Evolutionary conservation across 2,888 invertebrate genomes (phyloP).

Genomic region (Uropetala carovei): DNA sequence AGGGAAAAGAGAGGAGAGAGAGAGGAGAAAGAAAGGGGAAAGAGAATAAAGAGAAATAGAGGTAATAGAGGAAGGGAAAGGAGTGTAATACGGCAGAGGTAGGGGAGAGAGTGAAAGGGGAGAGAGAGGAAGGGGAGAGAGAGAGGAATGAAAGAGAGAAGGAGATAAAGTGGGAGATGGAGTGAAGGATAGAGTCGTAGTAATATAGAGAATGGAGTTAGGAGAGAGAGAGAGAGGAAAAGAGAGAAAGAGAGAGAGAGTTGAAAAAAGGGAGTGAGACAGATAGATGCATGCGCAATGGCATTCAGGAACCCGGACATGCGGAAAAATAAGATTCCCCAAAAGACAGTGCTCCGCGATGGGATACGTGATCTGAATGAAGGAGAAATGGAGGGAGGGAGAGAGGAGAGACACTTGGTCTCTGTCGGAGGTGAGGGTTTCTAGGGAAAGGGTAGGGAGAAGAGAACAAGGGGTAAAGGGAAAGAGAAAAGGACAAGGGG

Average conservation of each 20-base stretch:
- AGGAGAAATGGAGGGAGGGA: not conserved
- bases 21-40: not conserved
- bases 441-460: not conserved
- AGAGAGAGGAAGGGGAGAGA: not conserved
- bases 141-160: not conserved
- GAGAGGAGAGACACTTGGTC: not conserved
- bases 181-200: not conserved
- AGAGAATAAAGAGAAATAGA: too few species aligned
- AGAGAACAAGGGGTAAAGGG: not conserved
- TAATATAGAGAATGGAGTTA: not conserved
- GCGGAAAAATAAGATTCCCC: conserved; percentile 63
- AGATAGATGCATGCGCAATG: conserved; percentile 54
- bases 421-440: not conserved
- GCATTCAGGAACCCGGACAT: conserved; percentile 56
- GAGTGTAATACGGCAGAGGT: too few species aligned
- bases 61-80: too few species aligned
- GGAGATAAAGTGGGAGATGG: not conserved
- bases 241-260: not conserved
- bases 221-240: not conserved
- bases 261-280: not conserved
- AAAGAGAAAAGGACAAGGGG: not conserved
- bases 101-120: not conserved
- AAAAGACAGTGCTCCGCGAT: conserved; percentile 35
- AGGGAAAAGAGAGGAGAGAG: not conserved
- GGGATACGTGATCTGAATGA: conserved; percentile 53